Evolutionary conservation across 2,888 invertebrate species (phyloP).

Genomic region (Oligia fasciuncula): DNA sequence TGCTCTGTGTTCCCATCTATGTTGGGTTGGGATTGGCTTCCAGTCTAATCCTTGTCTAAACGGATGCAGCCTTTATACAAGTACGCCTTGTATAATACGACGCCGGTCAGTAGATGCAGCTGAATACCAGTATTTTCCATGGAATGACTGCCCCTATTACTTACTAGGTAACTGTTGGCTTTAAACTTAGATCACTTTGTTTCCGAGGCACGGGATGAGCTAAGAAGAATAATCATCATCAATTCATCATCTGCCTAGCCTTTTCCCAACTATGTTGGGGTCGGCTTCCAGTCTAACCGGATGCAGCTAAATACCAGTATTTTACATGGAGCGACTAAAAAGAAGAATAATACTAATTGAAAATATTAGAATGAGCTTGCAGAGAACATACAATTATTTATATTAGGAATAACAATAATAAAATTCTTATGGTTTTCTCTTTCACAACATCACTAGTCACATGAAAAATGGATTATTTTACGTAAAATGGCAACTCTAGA

Average conservation of each 20-base stretch:
- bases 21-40: not conserved
- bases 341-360: not conserved
- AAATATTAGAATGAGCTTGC: not conserved
- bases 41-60: not conserved
- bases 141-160: no score
- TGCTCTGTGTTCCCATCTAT: not conserved
- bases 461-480: slow-evolving; percentile 46
- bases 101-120: no score
- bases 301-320: no score
- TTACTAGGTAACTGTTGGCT: no score
- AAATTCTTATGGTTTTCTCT: not conserved
- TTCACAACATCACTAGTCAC: slow-evolving; percentile 27
- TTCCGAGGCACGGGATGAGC: not conserved
- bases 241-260: no score
- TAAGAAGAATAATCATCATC: not conserved
- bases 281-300: no score
- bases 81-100: no score
- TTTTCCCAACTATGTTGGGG: no score
- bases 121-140: no score
- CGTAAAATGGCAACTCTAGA: slow-evolving; percentile 30
- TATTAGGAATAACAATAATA: not conserved
- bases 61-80: not conserved
- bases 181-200: no score
- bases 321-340: no score
- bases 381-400: not conserved